Base-by-base conservation (phyloP, 2,797 vertebrate species). In the Rhinogobio ventralis region DNA sequence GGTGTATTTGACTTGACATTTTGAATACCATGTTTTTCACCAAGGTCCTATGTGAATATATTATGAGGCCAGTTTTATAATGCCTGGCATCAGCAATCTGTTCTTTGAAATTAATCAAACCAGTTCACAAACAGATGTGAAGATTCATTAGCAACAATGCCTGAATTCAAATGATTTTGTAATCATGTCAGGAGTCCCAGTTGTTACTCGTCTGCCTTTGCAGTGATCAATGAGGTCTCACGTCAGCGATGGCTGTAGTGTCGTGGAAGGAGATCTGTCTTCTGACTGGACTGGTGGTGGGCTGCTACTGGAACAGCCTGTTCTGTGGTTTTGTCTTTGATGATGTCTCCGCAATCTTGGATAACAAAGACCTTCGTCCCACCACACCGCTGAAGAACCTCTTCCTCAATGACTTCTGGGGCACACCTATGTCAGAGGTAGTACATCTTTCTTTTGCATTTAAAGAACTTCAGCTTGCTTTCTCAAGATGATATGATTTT, bases 341-440 rank as follows among this genome's bases (percentile, higher is more conserved):
- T 79, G 98, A 99, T 82, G 98, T 99, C 89, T 99, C 98, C 0
- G 98, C 98, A 0, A 99, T 99, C 93, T 93, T 99, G 85, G 98
- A 99, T 92, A 99, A 99, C 92, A 99, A 99, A 95, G 98, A 99
- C 91, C 93, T 99, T 7, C 96, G 98, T 86, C 98, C 98, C 76
- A 93, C 97, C 28, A 99, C 98, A 28, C 96, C 98, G 0, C 88
- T 99, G 76, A 95, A 91, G 93, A 98, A 97, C 91, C 95, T 99
- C 7, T 99, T 99, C 90, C 96, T 95, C 87, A 99, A 99, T 94
- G 98, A 99, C 91, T 99, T 99, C 91, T 99, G 98, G 98, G 98
- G 98, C 55, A 99, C 98, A 7, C 98, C 98, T 30, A 99, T 99
- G 98, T 95, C 97, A 60, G 98, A 99, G 97, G 97, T 97, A 93